A percentile compares a stretch with the other conserved stretches of the same genome.
These are phyloP conservation scores for Garrulus glandarius DNA, from an alignment of 2,797 vertebrate species.

Conservation along the genomic window DNA sequence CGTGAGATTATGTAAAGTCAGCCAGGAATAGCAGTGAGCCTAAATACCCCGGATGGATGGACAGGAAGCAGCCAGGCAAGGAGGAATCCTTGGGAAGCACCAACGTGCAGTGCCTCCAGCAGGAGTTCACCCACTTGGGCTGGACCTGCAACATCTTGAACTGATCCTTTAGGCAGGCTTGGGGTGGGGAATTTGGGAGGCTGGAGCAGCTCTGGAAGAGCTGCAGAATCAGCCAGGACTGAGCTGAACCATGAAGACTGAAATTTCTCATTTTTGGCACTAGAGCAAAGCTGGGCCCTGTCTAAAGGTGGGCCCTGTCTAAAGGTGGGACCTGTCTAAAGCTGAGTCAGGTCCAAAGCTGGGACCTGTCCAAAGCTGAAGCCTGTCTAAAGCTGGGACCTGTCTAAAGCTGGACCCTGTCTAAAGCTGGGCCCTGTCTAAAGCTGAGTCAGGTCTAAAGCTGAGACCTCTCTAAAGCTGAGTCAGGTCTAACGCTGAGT, in stretches of 20 bases:
- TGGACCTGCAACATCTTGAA: not conserved
- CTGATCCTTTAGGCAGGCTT: accelerated
- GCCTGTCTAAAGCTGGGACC: too few species aligned
- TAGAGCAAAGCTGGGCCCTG: not conserved
- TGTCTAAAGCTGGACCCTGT: too few species aligned
- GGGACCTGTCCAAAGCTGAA: too few species aligned
- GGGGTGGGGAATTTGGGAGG: not conserved
- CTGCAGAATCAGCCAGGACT: not conserved
- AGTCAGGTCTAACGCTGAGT: too few species aligned
- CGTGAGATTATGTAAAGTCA: slow-evolving; percentile 32
- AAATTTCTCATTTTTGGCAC: not conserved
- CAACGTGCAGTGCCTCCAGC: not conserved
- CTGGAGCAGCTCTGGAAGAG: not conserved
- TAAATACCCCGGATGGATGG: not conserved
- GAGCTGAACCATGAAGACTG: accelerated
- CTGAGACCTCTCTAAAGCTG: too few species aligned
- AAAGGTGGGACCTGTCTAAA: too few species aligned
- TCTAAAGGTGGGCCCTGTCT: too few species aligned
- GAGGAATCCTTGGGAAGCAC: not conserved
- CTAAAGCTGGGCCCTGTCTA: too few species aligned
- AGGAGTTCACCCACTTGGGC: not conserved
- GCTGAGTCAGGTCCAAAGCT: not conserved
- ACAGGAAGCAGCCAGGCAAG: not conserved
- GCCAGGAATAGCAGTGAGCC: slow-evolving; percentile 24
- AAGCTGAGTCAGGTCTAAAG: too few species aligned